phyloP scores from a whole-genome alignment of 2,113 vertebrate genomes.

The Abramis brama region DNA sequence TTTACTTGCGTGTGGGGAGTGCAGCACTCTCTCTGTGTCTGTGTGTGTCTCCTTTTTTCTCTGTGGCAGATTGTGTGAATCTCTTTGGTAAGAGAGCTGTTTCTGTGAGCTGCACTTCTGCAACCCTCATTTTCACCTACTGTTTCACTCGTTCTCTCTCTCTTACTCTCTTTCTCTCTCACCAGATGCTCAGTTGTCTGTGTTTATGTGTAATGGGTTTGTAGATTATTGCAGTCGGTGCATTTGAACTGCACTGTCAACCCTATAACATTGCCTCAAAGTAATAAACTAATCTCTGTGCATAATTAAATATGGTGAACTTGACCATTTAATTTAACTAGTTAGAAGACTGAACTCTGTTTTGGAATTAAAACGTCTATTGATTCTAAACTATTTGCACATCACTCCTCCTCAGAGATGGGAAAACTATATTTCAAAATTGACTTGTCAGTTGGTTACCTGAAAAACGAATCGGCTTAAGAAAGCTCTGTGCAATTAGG shows the following conservation, averaged over 20 bases:
- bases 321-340: not conserved
- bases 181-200: constrained; percentile 41
- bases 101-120: constrained; percentile 19
- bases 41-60: constrained; percentile 8
- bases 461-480: not conserved
- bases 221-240: constrained; percentile 6
- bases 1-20: not conserved
- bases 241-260: not conserved
- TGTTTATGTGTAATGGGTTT: constrained; percentile 39
- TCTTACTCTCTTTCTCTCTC: constrained; percentile 25
- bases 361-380: not conserved
- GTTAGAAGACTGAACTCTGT: not conserved
- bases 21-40: not conserved
- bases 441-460: not conserved
- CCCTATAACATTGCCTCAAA: not conserved
- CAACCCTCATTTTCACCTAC: constrained; percentile 31
- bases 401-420: not conserved
- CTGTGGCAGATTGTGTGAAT: not conserved
- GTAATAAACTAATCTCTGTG: not conserved
- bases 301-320: constrained; percentile 4
- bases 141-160: constrained; percentile 29
- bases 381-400: not conserved
- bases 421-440: not conserved
- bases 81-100: not conserved
- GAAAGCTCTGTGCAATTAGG: not conserved